These are phyloP conservation scores for Sphecodes monilicornis DNA, from an alignment of 2,888 invertebrate genomes.

Conservation along the genomic window DNA sequence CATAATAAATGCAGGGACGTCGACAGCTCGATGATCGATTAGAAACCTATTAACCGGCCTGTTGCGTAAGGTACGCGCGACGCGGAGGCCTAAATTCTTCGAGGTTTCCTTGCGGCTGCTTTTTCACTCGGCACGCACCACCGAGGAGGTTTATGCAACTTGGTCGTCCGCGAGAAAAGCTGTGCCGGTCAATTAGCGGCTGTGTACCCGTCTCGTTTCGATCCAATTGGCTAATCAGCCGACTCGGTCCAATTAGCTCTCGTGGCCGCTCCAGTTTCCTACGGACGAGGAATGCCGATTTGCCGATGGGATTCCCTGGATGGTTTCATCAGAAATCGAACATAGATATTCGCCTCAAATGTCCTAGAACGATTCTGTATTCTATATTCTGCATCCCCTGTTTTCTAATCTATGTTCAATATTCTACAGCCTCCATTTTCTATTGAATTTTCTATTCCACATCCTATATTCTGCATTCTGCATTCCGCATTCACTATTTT, in stretches of 20 bases:
- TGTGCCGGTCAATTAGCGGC: constrained; percentile 45
- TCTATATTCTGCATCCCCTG: background rate
- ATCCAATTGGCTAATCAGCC: constrained; percentile 72
- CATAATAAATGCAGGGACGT: constrained; percentile 39
- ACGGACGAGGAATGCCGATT: constrained; percentile 41
- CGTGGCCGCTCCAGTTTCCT: constrained; percentile 69
- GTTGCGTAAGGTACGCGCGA: constrained; percentile 28
- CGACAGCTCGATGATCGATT: constrained; percentile 56
- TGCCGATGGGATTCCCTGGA: background rate
- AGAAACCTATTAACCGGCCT: constrained; percentile 26
- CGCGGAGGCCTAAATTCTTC: constrained; percentile 46
- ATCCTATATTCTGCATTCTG: too few species aligned
- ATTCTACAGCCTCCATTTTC: too few species aligned
- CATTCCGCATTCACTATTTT: too few species aligned
- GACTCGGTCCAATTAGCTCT: constrained; percentile 68
- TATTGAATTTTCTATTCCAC: too few species aligned
- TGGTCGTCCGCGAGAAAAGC: background rate
- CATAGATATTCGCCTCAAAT: background rate
- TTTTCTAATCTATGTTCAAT: background rate
- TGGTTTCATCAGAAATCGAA: background rate
- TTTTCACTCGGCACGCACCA: background rate
- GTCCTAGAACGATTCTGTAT: too few species aligned
- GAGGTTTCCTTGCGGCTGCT: background rate
- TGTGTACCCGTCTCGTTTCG: constrained; percentile 58
- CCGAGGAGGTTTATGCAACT: constrained; percentile 32